phyloP scores from a whole-genome alignment of 2,888 invertebrate genomes.

The Caenorhabditis uteleia region DNA sequence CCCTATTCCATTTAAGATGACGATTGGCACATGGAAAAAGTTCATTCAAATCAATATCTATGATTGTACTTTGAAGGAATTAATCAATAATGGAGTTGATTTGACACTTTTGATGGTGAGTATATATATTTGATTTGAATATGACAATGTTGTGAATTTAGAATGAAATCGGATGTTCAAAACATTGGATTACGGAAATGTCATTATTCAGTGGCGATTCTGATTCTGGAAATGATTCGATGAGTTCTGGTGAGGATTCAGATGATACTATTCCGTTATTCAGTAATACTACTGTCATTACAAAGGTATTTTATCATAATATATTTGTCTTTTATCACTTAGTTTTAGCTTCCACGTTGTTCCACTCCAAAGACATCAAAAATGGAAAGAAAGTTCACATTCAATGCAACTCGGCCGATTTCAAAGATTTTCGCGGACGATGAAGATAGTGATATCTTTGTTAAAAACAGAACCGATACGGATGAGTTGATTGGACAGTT shows the following conservation, averaged over 20 bases:
- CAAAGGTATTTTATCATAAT: no score
- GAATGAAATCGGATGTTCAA: constrained; percentile 12
- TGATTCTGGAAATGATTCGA: background rate
- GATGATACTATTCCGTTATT: background rate
- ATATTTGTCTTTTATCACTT: background rate
- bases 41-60: constrained; percentile 26
- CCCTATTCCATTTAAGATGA: background rate
- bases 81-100: constrained; percentile 6
- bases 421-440: constrained; percentile 1
- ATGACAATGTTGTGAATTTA: background rate
- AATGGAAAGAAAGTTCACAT: constrained; percentile 1
- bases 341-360: constrained; percentile 5
- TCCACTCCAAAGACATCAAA: constrained; percentile 6
- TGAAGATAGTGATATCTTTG: background rate
- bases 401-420: constrained; percentile 1
- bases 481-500: no score
- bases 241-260: no score
- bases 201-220: background rate
- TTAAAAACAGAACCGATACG: no score
- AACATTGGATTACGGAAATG: constrained; percentile 10
- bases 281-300: no score
- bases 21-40: background rate
- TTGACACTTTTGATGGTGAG: constrained; percentile 5
- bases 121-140: no score
- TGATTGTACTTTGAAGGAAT: constrained; percentile 8